Evolutionary conservation across 2,888 invertebrate genomes (phyloP).

Genomic region (Eristalinus aeneus): DNA sequence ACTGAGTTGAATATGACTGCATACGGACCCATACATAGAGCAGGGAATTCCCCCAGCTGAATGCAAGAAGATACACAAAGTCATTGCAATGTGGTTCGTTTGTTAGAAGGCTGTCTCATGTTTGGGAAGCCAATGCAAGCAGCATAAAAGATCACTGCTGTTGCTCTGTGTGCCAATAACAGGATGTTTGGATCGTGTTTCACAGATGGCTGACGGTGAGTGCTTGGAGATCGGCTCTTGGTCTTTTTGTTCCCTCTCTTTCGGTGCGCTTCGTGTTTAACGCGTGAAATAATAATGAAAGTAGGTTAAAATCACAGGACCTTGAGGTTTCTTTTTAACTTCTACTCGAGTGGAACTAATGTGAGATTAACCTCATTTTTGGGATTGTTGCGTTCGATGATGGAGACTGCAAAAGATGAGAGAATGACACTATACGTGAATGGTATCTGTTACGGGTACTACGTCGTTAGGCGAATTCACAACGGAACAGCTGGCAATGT

Average conservation of each 20-base stretch:
- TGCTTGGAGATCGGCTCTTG: slow-evolving; percentile 36
- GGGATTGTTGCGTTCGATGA: slow-evolving; percentile 23
- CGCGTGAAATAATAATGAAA: slow-evolving; percentile 51
- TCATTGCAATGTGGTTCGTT: slow-evolving; percentile 1
- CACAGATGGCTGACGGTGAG: slow-evolving; percentile 52
- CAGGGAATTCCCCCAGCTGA: slow-evolving; percentile 46
- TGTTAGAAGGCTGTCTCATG: neutral
- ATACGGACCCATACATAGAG: slow-evolving; percentile 3
- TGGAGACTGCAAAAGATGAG: neutral
- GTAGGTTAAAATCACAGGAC: slow-evolving; percentile 71
- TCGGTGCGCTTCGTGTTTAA: slow-evolving; percentile 40
- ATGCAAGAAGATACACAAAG: neutral
- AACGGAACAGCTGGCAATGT: slow-evolving; percentile 55
- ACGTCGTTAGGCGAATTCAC: slow-evolving; percentile 27
- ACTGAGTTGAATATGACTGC: slow-evolving; percentile 11
- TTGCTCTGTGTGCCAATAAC: slow-evolving; percentile 41
- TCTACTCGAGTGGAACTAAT: slow-evolving; percentile 56
- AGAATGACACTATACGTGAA: slow-evolving; percentile 27
- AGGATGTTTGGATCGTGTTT: slow-evolving; percentile 66
- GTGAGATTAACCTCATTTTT: slow-evolving; percentile 66
- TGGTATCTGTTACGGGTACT: slow-evolving; percentile 23
- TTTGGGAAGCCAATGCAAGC: slow-evolving; percentile 35
- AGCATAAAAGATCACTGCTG: slow-evolving; percentile 59
- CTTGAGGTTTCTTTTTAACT: slow-evolving; percentile 63
- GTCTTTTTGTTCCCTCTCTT: slow-evolving; percentile 1